Conservation (phyloP, 1,140 invertebrate species). For the Hypsibius dujardini region DNA sequence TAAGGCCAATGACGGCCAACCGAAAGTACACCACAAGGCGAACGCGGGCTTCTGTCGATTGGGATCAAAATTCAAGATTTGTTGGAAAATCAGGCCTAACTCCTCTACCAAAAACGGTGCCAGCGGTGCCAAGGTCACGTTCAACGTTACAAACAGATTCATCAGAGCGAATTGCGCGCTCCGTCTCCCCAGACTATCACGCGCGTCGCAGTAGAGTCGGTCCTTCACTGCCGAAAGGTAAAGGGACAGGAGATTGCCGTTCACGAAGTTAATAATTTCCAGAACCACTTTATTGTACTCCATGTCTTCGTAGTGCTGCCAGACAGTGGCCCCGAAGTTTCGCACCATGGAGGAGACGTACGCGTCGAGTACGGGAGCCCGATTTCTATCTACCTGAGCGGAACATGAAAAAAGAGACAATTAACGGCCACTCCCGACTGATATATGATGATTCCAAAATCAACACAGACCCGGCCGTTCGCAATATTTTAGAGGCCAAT, state of each 20-base stretch:
- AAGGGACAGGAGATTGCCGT: constrained; percentile 57
- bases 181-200: constrained; percentile 39
- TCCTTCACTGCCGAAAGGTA: constrained; percentile 71
- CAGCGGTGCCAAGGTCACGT: constrained; percentile 54
- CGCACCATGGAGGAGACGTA: constrained; percentile 54
- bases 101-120: constrained; percentile 69
- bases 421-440: no score
- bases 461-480: no score
- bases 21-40: no score
- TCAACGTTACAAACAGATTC: constrained; percentile 47
- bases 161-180: constrained; percentile 48
- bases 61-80: no score
- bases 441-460: no score
- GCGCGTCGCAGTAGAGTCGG: constrained; percentile 57
- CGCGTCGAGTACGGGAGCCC: constrained; percentile 37
- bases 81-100: constrained; percentile 19
- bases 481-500: no score
- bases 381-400: no score
- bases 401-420: no score
- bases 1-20: no score
- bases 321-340: constrained; percentile 45
- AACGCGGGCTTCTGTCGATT: no score
- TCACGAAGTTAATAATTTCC: constrained; percentile 50
- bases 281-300: constrained; percentile 54
- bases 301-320: constrained; percentile 46